phyloP scores from a whole-genome alignment of 53 echinoderm and acorn worm species.

The Hippasteria phrygiana region DNA sequence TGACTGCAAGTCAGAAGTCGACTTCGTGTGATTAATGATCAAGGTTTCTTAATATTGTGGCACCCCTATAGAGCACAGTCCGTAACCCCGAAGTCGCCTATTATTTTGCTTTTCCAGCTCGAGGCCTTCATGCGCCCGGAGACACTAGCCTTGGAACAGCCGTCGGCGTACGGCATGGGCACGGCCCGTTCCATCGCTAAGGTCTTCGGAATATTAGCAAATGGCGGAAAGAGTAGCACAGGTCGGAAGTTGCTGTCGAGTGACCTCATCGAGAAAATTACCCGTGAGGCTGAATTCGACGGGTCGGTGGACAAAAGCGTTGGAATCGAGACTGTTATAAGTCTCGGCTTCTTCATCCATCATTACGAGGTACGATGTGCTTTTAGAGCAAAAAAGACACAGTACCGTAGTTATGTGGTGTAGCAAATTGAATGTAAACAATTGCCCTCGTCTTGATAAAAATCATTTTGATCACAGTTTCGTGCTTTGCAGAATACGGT shows the following conservation, averaged over 20 bases:
- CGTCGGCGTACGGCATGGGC: conserved; percentile 65
- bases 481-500: not conserved
- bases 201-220: conserved; percentile 64
- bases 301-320: conserved; percentile 40
- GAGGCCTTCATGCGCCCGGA: conserved; percentile 52
- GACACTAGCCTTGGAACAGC: conserved; percentile 16
- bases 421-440: too few relatives aligned
- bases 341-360: conserved; percentile 24
- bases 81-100: not conserved
- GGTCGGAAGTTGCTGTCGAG: conserved; percentile 34
- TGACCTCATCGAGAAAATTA: conserved; percentile 7
- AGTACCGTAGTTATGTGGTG: too few relatives aligned
- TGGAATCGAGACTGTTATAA: conserved; percentile 24
- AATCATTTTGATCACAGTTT: not conserved
- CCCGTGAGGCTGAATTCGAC: not conserved
- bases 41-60: not conserved
- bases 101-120: not conserved
- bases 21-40: not conserved
- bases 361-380: conserved; percentile 17
- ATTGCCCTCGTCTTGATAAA: not conserved
- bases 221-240: conserved; percentile 13
- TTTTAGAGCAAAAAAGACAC: too few relatives aligned
- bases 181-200: conserved; percentile 71
- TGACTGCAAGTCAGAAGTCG: too few relatives aligned
- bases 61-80: too few relatives aligned